Conservation (phyloP, 2,797 vertebrate species). For the Acropternis orthonyx region DNA sequence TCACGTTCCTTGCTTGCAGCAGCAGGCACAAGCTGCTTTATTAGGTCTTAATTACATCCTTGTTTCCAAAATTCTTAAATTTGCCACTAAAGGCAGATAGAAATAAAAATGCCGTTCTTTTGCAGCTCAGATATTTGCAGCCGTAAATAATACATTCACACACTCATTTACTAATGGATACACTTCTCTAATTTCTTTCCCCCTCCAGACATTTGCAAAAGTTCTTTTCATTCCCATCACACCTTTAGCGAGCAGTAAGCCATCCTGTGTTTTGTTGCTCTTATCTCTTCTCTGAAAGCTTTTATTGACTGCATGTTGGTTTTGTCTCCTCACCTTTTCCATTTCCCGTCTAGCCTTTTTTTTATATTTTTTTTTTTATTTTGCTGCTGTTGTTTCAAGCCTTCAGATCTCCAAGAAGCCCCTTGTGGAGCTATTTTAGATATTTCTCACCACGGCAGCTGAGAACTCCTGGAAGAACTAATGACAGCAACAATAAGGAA, state of each 20-base stretch:
- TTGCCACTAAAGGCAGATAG: not conserved
- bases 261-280: slow-evolving; percentile 14
- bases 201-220: slow-evolving; percentile 50
- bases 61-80: slow-evolving; percentile 15
- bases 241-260: slow-evolving; percentile 15
- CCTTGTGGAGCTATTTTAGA: slow-evolving; percentile 3
- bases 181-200: slow-evolving; percentile 33
- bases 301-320: slow-evolving; percentile 48
- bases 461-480: not conserved
- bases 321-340: slow-evolving; percentile 46
- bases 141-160: slow-evolving; percentile 29
- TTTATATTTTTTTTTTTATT: not conserved
- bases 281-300: slow-evolving; percentile 45
- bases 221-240: slow-evolving; percentile 51
- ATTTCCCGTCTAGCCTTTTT: not conserved
- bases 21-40: not conserved
- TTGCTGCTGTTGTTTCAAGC: not conserved
- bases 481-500: not conserved
- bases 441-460: not conserved
- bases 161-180: slow-evolving; percentile 49
- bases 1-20: not conserved
- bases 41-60: slow-evolving; percentile 21
- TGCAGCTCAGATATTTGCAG: slow-evolving; percentile 7
- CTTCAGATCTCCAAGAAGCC: not conserved
- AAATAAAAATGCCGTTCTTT: not conserved